These are phyloP conservation scores for Diprion similis DNA, from an alignment of 1,140 invertebrate species.

Conservation along the genomic window DNA sequence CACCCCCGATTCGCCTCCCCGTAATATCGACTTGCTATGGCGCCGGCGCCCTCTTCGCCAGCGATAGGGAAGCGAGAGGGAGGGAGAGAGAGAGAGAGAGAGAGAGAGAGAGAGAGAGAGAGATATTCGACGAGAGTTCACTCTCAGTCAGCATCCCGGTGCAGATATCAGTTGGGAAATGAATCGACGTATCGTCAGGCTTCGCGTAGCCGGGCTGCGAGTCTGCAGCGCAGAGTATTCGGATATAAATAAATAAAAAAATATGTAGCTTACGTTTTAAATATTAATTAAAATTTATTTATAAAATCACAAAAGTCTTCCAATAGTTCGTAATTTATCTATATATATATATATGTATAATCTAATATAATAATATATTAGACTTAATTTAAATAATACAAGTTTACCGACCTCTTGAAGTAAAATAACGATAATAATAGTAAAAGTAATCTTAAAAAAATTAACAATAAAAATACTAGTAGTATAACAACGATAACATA, in stretches of 20 bases:
- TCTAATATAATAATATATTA: too few relatives aligned
- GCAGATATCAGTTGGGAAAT: background rate
- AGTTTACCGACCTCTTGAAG: background rate
- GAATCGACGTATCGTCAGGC: background rate
- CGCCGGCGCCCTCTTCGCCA: background rate
- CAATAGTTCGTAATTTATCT: background rate
- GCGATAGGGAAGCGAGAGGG: background rate
- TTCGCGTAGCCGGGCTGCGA: background rate
- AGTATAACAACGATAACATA: too few relatives aligned
- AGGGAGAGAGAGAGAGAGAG: background rate
- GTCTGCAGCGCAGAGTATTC: background rate
- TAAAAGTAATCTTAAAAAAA: background rate
- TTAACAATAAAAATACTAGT: background rate
- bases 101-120: background rate
- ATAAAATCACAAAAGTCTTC: slow-evolving; percentile 2
- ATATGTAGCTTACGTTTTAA: background rate
- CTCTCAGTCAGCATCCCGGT: background rate
- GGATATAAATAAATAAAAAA: background rate
- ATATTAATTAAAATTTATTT: background rate
- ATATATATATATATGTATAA: background rate
- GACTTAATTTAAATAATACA: too few relatives aligned
- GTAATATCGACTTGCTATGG: slow-evolving; percentile 1
- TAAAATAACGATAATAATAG: background rate
- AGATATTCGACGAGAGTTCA: too few relatives aligned
- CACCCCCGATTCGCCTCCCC: background rate